Evolutionary conservation across 2,888 invertebrate species (phyloP).

Genomic region (Gari tellinella): DNA sequence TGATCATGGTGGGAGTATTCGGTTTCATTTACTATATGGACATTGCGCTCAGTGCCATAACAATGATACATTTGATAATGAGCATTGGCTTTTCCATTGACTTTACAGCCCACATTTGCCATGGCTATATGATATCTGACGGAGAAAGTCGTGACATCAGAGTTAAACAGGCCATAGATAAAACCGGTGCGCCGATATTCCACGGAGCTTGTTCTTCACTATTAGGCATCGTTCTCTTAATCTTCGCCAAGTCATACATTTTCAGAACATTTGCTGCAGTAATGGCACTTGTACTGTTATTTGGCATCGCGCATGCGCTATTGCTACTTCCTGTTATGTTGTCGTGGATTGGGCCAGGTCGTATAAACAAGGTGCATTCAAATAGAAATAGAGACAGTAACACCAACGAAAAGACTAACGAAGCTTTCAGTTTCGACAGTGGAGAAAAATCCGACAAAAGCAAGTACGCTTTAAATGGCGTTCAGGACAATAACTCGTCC

Average conservation of each 20-base stretch:
- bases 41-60: conserved; percentile 73
- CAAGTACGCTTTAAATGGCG: no score
- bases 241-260: conserved; percentile 45
- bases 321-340: conserved; percentile 26
- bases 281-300: conserved; percentile 20
- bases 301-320: conserved; percentile 33
- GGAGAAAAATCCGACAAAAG: no score
- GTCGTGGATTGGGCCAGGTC: conserved; percentile 26
- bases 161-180: conserved; percentile 54
- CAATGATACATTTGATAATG: conserved; percentile 78
- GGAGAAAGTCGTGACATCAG: conserved; percentile 39
- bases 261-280: conserved; percentile 21
- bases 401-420: not conserved
- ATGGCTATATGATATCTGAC: conserved; percentile 64
- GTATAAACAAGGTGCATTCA: not conserved
- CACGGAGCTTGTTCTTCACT: conserved; percentile 69
- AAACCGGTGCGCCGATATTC: conserved; percentile 63
- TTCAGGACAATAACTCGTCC: no score
- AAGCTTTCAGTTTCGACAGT: no score
- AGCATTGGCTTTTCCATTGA: conserved; percentile 79
- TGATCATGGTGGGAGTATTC: conserved; percentile 76
- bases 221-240: conserved; percentile 63
- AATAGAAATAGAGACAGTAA: not conserved
- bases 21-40: conserved; percentile 68
- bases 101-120: conserved; percentile 74